These are phyloP conservation scores for Desmophyllum pertusum DNA, from an alignment of 92 coral and sea anemone genomes.

Conservation along the genomic window DNA sequence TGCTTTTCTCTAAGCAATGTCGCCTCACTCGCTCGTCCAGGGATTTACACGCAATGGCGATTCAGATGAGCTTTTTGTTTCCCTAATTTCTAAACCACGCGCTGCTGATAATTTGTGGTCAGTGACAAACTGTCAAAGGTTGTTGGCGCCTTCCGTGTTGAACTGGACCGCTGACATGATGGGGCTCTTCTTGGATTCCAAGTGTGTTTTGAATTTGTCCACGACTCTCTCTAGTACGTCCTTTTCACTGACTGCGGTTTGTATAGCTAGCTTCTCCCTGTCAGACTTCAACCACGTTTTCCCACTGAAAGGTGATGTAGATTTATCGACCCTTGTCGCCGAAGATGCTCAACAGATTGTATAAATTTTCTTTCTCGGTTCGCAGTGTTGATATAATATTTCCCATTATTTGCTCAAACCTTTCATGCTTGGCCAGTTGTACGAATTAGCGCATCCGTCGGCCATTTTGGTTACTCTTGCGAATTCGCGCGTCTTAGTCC, in stretches of 20 bases:
- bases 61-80: conserved; percentile 46
- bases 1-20: conserved; percentile 62
- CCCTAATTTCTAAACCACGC: conserved; percentile 54
- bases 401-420: conserved; percentile 19
- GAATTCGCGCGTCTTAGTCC: no score
- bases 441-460: conserved; percentile 11
- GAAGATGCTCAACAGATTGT: conserved; percentile 59
- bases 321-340: conserved; percentile 17
- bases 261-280: neutral
- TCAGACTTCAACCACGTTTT: neutral
- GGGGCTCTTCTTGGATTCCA: conserved; percentile 59
- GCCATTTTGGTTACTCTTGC: conserved; percentile 9
- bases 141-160: conserved; percentile 59
- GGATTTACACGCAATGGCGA: conserved; percentile 64
- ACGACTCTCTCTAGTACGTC: conserved; percentile 50
- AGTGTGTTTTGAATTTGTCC: conserved; percentile 47
- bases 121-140: conserved; percentile 56
- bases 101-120: conserved; percentile 57
- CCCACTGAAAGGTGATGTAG: neutral
- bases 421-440: conserved; percentile 7
- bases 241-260: neutral
- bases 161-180: conserved; percentile 63
- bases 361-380: conserved; percentile 47
- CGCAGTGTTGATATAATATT: conserved; percentile 30
- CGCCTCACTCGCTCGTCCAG: conserved; percentile 62